phyloP scores from a whole-genome alignment of 2,113 vertebrate genomes.

The Hippoglossus stenolepis region DNA sequence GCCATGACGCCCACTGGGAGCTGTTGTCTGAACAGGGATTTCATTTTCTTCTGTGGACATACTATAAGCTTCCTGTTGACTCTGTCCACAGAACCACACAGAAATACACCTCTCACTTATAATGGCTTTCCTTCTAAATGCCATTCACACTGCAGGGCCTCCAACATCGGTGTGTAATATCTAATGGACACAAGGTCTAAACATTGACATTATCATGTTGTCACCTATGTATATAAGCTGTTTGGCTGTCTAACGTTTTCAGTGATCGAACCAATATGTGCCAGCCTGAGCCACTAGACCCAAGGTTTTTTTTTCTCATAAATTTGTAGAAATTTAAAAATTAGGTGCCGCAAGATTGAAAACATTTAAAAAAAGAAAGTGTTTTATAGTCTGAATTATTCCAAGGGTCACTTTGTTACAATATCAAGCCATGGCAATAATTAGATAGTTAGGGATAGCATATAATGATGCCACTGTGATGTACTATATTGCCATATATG shows the following conservation, averaged over 20 bases:
- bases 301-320: not conserved
- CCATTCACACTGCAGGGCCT: not conserved
- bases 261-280: not conserved
- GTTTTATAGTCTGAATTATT: too few relatives aligned
- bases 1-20: slow-evolving; percentile 49
- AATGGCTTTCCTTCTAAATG: slow-evolving; percentile 28
- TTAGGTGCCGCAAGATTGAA: not conserved
- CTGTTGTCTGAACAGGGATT: slow-evolving; percentile 60
- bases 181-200: slow-evolving; percentile 2
- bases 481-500: too few relatives aligned
- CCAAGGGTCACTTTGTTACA: too few relatives aligned
- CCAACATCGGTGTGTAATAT: not conserved
- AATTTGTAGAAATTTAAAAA: not conserved
- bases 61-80: slow-evolving; percentile 42
- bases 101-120: not conserved
- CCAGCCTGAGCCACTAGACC: not conserved
- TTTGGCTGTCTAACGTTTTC: not conserved
- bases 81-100: slow-evolving; percentile 19
- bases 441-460: too few relatives aligned
- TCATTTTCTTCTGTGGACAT: slow-evolving; percentile 53
- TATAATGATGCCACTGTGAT: too few relatives aligned
- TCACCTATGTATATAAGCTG: not conserved
- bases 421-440: too few relatives aligned
- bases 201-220: not conserved
- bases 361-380: too few relatives aligned